Evolutionary conservation across 2,797 vertebrate species (phyloP), one percentile per base, ranked within the genome.

Genomic region (Chromis chromis): DNA sequence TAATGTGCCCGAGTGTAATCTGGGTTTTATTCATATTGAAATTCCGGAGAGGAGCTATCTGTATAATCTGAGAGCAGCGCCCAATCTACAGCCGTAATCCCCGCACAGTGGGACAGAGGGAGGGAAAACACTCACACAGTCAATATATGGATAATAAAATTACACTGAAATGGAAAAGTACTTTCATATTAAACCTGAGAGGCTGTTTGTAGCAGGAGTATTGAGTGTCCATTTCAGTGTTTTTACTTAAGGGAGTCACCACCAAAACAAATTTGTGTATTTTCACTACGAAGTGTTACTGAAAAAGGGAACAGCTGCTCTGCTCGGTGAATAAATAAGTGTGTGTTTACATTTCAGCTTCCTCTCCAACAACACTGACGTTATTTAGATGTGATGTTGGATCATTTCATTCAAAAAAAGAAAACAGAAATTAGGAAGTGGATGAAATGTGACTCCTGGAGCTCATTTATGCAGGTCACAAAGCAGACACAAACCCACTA

Each of bases 11-110:
- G 78, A 6, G 7, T 80, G 77, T 95, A 94, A 95, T 93, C 89
- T 84, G 82, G 86, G 88, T 88, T 94, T 94, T 93, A 94, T 86
- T 91, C 76, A 88, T 91, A 85, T 85, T 83, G 82, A 91, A 92
- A 93, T 92, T 91, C 84, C 89, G 86, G 82, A 85, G 84, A 76
- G 58, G 40, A 82, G 53, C 54, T 86, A 80, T 92, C 88, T 82
- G 87, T 79, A 86, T 94, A 94, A 95, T 94, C 91, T 92, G 84
- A 85, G 58, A 61, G 22, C 50, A 72, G 81, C 75, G 85, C 61
- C 66, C 66, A 86, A 89, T 76, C 79, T 59, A 83, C 77, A 56
- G 54, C 62, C 78, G 10, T 90, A 88, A 93, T 92, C 75, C 82
- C 52, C 52, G 60, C 42, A 46, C 50, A 13, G 68, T 70, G 50